Evolutionary conservation across 2,113 vertebrate species (phyloP).

Genomic region (Nettapus auritus): DNA sequence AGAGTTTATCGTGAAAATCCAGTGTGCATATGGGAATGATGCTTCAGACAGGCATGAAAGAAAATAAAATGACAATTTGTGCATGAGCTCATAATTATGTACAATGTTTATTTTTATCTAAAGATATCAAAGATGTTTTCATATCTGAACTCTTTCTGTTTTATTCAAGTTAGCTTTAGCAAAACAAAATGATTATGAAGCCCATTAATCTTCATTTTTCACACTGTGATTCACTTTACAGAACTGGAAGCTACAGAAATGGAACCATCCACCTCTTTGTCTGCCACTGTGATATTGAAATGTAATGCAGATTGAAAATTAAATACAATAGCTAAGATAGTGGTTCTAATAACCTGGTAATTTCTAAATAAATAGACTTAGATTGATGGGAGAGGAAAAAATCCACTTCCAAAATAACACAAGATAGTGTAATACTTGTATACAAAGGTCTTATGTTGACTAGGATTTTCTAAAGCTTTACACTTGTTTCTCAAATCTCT

Average conservation of each 20-base stretch:
- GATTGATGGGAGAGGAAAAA: constrained; percentile 71
- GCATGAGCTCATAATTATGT: not conserved
- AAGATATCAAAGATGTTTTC: constrained; percentile 45
- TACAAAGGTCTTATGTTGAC: constrained; percentile 51
- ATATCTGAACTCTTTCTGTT: constrained; percentile 1
- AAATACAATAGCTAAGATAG: constrained; percentile 76
- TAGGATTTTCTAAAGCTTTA: constrained; percentile 61
- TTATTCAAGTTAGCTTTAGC: constrained; percentile 75
- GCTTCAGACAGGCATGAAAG: not conserved
- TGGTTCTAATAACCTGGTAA: constrained; percentile 75
- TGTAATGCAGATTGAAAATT: constrained; percentile 76
- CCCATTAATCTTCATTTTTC: constrained; percentile 85
- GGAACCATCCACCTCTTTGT: constrained; percentile 53
- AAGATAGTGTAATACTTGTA: constrained; percentile 46
- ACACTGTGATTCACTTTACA: constrained; percentile 76
- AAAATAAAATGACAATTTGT: constrained; percentile 14
- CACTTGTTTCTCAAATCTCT: constrained; percentile 37
- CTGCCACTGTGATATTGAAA: constrained; percentile 75
- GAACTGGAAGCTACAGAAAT: constrained; percentile 71
- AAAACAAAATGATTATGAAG: constrained; percentile 77
- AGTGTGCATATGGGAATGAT: not conserved
- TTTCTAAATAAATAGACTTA: constrained; percentile 80
- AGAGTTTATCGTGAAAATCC: not conserved
- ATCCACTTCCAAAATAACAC: constrained; percentile 44
- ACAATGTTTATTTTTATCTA: constrained; percentile 47